Conservation (phyloP, 2,888 invertebrate species). For the Scaeva pyrastri region DNA sequence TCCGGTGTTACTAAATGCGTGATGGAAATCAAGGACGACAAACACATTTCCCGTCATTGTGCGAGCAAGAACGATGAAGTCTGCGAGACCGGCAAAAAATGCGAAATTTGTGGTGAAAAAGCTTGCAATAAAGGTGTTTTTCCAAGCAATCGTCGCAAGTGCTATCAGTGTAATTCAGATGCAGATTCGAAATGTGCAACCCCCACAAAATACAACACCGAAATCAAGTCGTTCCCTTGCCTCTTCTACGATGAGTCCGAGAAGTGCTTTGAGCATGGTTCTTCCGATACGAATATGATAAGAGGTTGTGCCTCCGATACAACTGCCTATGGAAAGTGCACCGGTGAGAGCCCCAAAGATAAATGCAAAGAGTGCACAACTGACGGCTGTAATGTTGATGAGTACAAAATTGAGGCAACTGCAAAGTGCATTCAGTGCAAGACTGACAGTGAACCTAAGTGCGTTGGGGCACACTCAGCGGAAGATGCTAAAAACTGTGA, state of each 20-base stretch:
- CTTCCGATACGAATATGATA: slow-evolving; percentile 64
- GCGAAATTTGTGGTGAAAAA: slow-evolving; percentile 54
- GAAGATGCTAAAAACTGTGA: slow-evolving; percentile 68
- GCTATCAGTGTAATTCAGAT: slow-evolving; percentile 76
- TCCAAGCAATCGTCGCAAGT: slow-evolving; percentile 75
- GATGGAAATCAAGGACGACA: slow-evolving; percentile 73
- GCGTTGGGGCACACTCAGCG: slow-evolving; percentile 63
- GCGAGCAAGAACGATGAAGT: slow-evolving; percentile 38
- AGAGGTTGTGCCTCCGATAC: slow-evolving; percentile 79
- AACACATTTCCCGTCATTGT: slow-evolving; percentile 77
- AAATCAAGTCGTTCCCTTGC: slow-evolving; percentile 66
- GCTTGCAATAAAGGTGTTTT: slow-evolving; percentile 78
- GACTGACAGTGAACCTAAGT: slow-evolving; percentile 33
- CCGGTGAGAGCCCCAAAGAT: slow-evolving; percentile 20
- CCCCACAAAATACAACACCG: slow-evolving; percentile 11
- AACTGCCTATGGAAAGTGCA: slow-evolving; percentile 68
- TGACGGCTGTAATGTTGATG: slow-evolving; percentile 76
- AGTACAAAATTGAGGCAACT: slow-evolving; percentile 51
- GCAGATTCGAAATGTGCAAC: slow-evolving; percentile 65
- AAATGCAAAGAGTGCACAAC: slow-evolving; percentile 75
- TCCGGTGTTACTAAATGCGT: slow-evolving; percentile 75
- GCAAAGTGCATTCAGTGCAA: slow-evolving; percentile 77
- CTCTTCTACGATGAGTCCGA: slow-evolving; percentile 74
- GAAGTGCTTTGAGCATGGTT: slow-evolving; percentile 77
- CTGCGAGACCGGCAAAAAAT: slow-evolving; percentile 51